Conservation (phyloP, 2,888 invertebrate genomes). For the Agrenia bidenticulata region DNA sequence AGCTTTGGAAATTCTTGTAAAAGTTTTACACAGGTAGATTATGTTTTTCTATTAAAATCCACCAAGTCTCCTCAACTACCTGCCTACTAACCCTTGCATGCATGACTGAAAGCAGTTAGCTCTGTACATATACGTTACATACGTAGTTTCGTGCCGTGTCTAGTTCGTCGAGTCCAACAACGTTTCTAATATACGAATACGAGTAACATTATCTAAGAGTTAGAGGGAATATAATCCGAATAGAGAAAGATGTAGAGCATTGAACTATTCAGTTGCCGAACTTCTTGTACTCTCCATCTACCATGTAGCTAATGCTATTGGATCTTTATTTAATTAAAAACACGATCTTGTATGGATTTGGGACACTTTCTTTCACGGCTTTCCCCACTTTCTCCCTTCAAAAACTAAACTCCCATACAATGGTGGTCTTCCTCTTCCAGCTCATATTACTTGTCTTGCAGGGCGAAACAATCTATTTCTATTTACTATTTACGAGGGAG, state of each 20-base stretch:
- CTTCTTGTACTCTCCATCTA: no score
- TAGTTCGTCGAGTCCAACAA: no score
- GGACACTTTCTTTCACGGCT: slow-evolving; percentile 11
- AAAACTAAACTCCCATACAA: neutral
- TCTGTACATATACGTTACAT: slow-evolving; percentile 7
- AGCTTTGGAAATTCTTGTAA: slow-evolving; percentile 3
- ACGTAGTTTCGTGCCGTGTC: no score
- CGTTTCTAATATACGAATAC: no score
- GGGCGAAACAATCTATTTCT: slow-evolving; percentile 19
- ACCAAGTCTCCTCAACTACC: neutral
- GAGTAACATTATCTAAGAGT: no score
- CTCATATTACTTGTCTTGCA: neutral
- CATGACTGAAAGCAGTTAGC: slow-evolving; percentile 19
- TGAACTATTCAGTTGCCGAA: no score
- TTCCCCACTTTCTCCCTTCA: slow-evolving; percentile 6
- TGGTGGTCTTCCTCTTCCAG: neutral
- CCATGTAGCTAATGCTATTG: slow-evolving; percentile 28
- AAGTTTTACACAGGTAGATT: slow-evolving; percentile 8
- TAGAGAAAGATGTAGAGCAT: no score
- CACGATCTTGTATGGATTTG: slow-evolving; percentile 18
- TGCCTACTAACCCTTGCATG: neutral
- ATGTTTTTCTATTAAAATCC: neutral
- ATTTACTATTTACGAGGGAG: slow-evolving; percentile 14
- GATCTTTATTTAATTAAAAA: slow-evolving; percentile 49
- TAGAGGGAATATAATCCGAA: no score